A percentile compares a stretch with the other conserved stretches of the same genome.
Evolutionary conservation across 1,140 invertebrate species (phyloP).

Genomic region (Scylla paramamosain): DNA sequence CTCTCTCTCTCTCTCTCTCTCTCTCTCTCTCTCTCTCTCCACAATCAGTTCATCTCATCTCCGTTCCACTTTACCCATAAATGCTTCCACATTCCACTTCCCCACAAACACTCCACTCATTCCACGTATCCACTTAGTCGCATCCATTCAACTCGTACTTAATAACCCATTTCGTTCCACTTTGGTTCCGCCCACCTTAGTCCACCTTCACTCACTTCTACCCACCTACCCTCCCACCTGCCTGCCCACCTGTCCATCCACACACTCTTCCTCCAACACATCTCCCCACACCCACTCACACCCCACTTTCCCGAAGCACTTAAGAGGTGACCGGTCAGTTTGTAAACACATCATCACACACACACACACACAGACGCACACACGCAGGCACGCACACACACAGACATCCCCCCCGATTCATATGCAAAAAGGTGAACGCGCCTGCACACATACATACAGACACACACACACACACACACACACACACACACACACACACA

Average conservation of each 20-base stretch:
- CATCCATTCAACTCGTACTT: too few species aligned
- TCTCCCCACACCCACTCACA: neutral
- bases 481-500: constrained; percentile 20
- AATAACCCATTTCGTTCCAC: too few species aligned
- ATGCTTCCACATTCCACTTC: too few species aligned
- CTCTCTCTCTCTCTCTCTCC: neutral
- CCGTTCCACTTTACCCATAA: too few species aligned
- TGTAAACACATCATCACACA: neutral
- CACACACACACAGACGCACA: neutral
- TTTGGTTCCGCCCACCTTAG: too few species aligned
- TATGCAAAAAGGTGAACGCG: neutral
- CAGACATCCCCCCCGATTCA: neutral
- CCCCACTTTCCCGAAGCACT: neutral
- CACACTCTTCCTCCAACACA: neutral
- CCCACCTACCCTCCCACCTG: too few species aligned
- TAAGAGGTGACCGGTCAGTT: neutral
- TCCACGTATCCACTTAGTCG: too few species aligned
- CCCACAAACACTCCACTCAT: too few species aligned
- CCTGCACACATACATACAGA: neutral
- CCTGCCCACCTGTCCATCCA: too few species aligned
- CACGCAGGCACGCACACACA: neutral
- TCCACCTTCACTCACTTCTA: too few species aligned
- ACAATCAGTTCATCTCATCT: too few species aligned
- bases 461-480: neutral
- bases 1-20: neutral